phyloP scores from a whole-genome alignment of 2,797 vertebrate genomes.

The Gobionotothen gibberifrons region DNA sequence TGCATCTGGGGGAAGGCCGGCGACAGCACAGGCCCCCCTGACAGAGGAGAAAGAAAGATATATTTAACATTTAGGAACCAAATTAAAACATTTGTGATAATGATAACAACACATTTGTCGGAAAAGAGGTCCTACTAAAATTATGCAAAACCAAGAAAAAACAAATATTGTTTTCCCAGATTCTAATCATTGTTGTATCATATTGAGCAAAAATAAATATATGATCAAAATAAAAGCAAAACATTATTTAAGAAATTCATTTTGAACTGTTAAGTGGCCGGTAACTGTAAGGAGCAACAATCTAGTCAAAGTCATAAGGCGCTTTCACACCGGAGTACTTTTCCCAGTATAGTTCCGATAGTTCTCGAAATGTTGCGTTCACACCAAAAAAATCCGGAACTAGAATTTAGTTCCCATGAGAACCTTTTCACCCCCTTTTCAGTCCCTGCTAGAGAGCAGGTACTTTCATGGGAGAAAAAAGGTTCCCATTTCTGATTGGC shows the following conservation, averaged over 20 bases:
- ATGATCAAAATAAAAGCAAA: neutral
- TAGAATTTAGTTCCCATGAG: too few species aligned
- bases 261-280: neutral
- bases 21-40: constrained; percentile 88
- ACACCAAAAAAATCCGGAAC: too few species aligned
- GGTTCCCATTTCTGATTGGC: too few species aligned
- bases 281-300: neutral
- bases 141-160: neutral
- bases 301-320: neutral
- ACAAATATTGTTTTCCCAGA: neutral
- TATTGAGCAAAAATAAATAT: neutral
- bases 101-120: neutral
- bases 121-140: neutral
- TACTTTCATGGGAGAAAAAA: too few species aligned
- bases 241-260: neutral
- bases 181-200: neutral
- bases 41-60: neutral
- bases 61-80: neutral
- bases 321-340: too few species aligned
- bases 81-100: neutral
- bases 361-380: too few species aligned
- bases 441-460: too few species aligned
- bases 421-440: too few species aligned
- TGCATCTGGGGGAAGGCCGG: constrained; percentile 84
- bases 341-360: too few species aligned